Base-by-base conservation (phyloP, 2,888 invertebrate genomes). In the Eugnorisma glareosa region DNA sequence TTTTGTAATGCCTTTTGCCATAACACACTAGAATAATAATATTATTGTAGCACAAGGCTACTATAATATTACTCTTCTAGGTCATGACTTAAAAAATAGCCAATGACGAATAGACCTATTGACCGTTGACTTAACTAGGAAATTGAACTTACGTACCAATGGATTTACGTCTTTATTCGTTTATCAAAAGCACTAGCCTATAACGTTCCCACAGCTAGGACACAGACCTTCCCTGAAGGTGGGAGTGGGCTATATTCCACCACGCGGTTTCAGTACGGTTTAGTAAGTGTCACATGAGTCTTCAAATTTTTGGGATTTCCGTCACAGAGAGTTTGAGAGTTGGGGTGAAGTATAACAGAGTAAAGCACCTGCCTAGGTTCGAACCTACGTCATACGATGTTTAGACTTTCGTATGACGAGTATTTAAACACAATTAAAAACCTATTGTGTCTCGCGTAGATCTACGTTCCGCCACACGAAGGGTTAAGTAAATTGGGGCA, bases 51-150 rank as follows among this genome's bases (percentile, higher is more conserved):
- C 24, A n/a, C n/a, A n/a, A n/a, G n/a, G n/a, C n/a, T n/a, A n/a
- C n/a, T n/a, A n/a, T n/a, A n/a, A n/a, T n/a, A n/a, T n/a, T n/a
- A n/a, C n/a, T n/a, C 24, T 54, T 35, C 18, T 77, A 51, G 59
- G 77, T 77, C 77, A 68, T 77, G 72, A 77, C 57, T 31, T 43
- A 2, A 24, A 75, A 64, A 79, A 64, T 80, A 75, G 59, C n/a
- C 66, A 66, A 11, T 61, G 76, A 76, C 37, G 69, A 67, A 66
- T n/a, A 51, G 31, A 77, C 37, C 54, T 68, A 5, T 51, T 61
- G 66, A 66, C 64, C 48, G 24, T 43, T 45, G 1, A 45, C 24
- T 18, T 68, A 0, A 35, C 15, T 6, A 45, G 37, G 43, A 76
- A 51, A 67, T 64, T 37, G 37, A 51, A 2, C 24, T 40, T 45